Conservation (phyloP, 2,797 vertebrate genomes). For the Ceyx erithaca region DNA sequence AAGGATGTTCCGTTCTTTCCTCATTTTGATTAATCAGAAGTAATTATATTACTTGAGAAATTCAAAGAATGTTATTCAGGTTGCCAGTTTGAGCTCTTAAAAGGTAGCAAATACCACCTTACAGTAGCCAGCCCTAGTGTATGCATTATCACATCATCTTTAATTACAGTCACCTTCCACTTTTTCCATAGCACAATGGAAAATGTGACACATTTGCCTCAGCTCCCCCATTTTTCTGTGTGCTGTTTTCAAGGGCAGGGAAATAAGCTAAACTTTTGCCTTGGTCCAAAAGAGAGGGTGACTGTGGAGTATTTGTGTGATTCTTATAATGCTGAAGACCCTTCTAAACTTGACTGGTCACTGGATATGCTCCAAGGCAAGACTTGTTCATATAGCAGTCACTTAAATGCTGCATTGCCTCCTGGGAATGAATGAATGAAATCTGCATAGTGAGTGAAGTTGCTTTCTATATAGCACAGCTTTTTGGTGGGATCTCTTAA, state of each 20-base stretch:
- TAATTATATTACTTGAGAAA: conserved; percentile 14
- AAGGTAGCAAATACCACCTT: conserved; percentile 15
- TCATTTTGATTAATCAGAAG: conserved; percentile 38
- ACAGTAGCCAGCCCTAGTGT: background rate
- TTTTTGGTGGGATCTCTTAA: background rate
- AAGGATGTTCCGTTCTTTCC: conserved; percentile 17
- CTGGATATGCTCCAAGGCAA: background rate
- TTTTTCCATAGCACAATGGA: conserved; percentile 39
- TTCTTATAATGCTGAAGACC: background rate
- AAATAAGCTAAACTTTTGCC: background rate
- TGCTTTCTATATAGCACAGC: background rate
- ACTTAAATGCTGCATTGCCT: background rate
- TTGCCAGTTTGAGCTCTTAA: conserved; percentile 5
- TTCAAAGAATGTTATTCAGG: background rate
- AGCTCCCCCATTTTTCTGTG: background rate
- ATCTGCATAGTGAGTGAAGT: background rate
- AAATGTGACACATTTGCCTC: background rate
- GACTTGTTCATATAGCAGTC: background rate
- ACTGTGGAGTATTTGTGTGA: background rate
- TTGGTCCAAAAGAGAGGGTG: background rate
- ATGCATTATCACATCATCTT: background rate
- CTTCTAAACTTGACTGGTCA: background rate
- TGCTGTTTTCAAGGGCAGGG: background rate
- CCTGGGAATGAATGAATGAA: background rate
- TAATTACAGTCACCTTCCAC: background rate